A percentile compares a stretch with the other conserved stretches of the same genome.
Conservation (phyloP, 2,797 vertebrate species). For the Clangula hyemalis region DNA sequence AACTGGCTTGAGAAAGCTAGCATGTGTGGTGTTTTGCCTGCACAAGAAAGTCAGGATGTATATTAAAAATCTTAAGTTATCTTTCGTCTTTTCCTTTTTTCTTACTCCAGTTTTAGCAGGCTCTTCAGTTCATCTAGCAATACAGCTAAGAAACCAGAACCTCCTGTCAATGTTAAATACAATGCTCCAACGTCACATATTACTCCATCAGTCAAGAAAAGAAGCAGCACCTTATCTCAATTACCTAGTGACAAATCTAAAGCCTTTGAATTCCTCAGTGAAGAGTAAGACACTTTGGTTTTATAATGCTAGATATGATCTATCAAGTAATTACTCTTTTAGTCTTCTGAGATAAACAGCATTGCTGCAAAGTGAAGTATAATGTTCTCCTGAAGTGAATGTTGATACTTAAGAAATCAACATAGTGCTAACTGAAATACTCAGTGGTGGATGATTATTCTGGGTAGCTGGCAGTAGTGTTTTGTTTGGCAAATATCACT, state of each 20-base stretch:
- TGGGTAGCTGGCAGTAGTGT: background rate
- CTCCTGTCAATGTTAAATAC: constrained; percentile 95
- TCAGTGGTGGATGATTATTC: background rate
- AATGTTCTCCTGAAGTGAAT: background rate
- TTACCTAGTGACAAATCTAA: constrained; percentile 97
- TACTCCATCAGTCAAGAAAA: constrained; percentile 95
- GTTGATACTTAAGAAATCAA: background rate
- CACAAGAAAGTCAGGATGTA: background rate
- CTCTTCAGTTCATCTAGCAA: constrained; percentile 94
- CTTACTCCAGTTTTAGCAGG: constrained; percentile 91
- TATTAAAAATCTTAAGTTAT: background rate
- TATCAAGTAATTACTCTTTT: background rate
- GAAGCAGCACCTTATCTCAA: constrained; percentile 94
- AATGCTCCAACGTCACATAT: constrained; percentile 96
- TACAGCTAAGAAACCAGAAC: constrained; percentile 90
- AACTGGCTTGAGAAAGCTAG: constrained; percentile 20
- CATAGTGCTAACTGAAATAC: background rate
- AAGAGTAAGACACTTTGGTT: constrained; percentile 87
- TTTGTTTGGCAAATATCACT: background rate
- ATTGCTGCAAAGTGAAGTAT: background rate
- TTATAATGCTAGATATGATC: background rate
- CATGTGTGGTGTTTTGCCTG: constrained; percentile 12
- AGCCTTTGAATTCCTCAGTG: constrained; percentile 98
- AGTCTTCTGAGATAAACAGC: background rate
- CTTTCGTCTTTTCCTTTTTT: constrained; percentile 54